Evolutionary conservation across 2,113 vertebrate species (phyloP), one percentile per base, ranked within the genome.

Genomic region (Nyctibius bracteatus): DNA sequence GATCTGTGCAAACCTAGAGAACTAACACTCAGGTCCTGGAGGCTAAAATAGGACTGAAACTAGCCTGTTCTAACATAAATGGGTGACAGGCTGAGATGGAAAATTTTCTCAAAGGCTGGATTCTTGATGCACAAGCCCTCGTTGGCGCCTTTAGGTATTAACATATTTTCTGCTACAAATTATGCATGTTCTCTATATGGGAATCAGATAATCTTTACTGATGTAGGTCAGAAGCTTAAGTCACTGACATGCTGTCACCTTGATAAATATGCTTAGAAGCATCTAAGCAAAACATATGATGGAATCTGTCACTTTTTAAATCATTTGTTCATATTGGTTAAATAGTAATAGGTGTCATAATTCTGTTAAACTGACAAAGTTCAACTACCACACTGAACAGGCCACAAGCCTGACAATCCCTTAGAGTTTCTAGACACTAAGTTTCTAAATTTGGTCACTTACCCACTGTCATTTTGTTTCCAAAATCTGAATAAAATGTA

Each of bases 361-460:
- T 95, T 83, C 52, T 75, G 57, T 27, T 70, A 61, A 70, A 61
- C 18, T 95, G 94, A 92, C 67, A 35, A 72, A 94, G 89, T 88
- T 81, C 73, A 87, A 67, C 25, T 49, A 25, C 39, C 30, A 8
- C 43, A 63, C 19, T 81, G 68, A 96, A 95, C n/a, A 81, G 70
- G 78, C 24, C 57, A 84, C 14, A 81, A 63, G 57, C 75, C 57
- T 88, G 73, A 88, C 86, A 96, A 37, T 83, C 67, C 71, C 72
- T 85, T 67, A 86, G 89, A 92, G 54, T 94, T 96, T 95, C 88
- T 78, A 83, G 88, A 93, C 63, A 92, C 43, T 33, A 21, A 52
- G 12, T 66, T 91, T 90, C 68, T 52, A 80, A 51, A 94, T 89
- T n/a, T 70, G 68, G 91, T 92, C 83, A 93, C 81, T 96, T 96